Evolutionary conservation across 2,113 vertebrate genomes (phyloP).

Genomic region (Scomber colias): DNA sequence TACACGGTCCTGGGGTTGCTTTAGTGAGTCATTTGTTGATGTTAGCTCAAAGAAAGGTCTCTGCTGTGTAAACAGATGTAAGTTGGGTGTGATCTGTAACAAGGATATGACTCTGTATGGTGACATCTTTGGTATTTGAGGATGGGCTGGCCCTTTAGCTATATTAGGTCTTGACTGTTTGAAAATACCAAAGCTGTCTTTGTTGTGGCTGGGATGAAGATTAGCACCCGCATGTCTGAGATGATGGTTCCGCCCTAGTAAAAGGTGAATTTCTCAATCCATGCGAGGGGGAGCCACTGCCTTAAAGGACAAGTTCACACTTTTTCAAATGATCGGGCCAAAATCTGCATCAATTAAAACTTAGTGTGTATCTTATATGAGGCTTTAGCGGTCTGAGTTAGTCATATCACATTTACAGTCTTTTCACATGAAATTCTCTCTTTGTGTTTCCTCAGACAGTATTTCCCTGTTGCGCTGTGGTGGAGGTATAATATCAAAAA

Average conservation of each 20-base stretch:
- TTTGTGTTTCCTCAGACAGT: too few relatives aligned
- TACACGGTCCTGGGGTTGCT: not conserved
- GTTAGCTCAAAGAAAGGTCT: not conserved
- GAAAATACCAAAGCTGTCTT: not conserved
- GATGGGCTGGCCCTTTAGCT: constrained; percentile 1
- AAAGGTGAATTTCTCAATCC: not conserved
- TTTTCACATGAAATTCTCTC: too few relatives aligned
- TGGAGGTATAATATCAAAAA: too few relatives aligned
- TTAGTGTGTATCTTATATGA: too few relatives aligned
- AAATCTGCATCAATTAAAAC: too few relatives aligned
- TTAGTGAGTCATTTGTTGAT: not conserved
- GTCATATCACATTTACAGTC: too few relatives aligned
- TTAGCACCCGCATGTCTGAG: not conserved
- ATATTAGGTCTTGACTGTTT: not conserved
- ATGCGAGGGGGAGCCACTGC: not conserved
- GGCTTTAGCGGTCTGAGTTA: too few relatives aligned
- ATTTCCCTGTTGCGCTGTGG: too few relatives aligned
- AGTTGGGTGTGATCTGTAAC: not conserved
- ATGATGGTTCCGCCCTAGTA: not conserved
- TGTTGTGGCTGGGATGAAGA: not conserved
- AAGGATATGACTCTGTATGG: not conserved
- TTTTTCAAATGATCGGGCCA: too few relatives aligned
- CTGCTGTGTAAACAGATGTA: not conserved
- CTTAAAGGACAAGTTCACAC: too few relatives aligned
- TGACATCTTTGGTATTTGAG: constrained; percentile 3